Conservation (phyloP, 2,113 vertebrate genomes). For the Corythaixoides concolor region DNA sequence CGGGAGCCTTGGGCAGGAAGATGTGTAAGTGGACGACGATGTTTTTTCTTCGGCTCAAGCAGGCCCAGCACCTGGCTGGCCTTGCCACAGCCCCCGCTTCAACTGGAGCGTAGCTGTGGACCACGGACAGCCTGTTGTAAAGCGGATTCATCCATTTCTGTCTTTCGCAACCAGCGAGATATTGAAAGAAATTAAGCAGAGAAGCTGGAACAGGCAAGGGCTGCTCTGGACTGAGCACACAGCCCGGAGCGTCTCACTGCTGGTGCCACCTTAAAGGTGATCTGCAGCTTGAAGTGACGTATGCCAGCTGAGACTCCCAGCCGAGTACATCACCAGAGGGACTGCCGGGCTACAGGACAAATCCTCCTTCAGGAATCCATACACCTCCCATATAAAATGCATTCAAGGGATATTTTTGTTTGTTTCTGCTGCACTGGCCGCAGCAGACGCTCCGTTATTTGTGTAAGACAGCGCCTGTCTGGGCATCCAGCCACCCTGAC, state of each 20-base stretch:
- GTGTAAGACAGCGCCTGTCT: neutral
- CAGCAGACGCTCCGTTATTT: fast-evolving
- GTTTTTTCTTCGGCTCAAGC: neutral
- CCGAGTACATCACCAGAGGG: neutral
- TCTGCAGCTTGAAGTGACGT: no score
- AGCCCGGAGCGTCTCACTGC: neutral
- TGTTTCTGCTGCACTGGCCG: neutral
- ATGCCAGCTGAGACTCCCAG: neutral
- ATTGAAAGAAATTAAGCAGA: neutral
- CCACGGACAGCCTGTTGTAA: neutral
- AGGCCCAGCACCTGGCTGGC: neutral
- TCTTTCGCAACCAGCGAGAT: neutral
- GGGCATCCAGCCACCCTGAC: neutral
- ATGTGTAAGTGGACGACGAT: neutral
- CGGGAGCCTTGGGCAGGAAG: neutral
- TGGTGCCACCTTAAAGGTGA: neutral
- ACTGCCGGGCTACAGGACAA: neutral
- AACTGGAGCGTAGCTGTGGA: neutral
- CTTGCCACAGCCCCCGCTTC: neutral
- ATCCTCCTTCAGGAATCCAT: neutral
- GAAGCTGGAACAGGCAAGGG: neutral
- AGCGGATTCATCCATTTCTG: neutral
- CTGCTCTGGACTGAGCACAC: neutral
- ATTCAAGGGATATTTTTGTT: neutral
- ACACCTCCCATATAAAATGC: neutral